phyloP scores from a whole-genome alignment of 1,140 invertebrate genomes.

The Megathymus violae region DNA sequence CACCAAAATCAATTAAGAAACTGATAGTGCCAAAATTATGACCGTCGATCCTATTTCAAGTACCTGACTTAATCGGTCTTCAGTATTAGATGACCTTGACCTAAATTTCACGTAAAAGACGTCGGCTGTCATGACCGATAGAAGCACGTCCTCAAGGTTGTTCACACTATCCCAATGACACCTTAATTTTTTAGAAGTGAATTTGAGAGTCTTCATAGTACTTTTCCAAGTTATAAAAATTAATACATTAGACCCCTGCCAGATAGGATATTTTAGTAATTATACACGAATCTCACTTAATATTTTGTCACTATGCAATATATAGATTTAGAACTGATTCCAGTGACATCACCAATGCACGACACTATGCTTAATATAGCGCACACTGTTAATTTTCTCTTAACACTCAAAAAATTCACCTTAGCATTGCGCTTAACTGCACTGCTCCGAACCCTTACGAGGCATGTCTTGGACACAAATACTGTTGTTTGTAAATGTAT shows the following conservation, averaged over 20 bases:
- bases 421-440: conserved; percentile 72
- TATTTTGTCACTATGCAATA: conserved; percentile 24
- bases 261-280: conserved; percentile 11
- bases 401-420: conserved; percentile 61
- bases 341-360: conserved; percentile 54
- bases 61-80: not conserved
- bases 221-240: conserved; percentile 9
- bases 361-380: conserved; percentile 66
- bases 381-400: conserved; percentile 66
- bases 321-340: conserved; percentile 28
- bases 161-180: conserved; percentile 17
- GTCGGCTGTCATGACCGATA: conserved; percentile 10
- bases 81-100: conserved; percentile 70
- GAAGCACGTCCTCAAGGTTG: conserved; percentile 20
- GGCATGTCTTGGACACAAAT: conserved; percentile 55
- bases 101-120: conserved; percentile 50
- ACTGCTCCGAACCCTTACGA: conserved; percentile 70
- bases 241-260: conserved; percentile 7
- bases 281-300: conserved; percentile 5
- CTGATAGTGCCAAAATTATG: conserved; percentile 27
- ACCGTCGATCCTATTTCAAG: conserved; percentile 7
- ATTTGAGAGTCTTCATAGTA: conserved; percentile 3
- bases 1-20: conserved; percentile 49
- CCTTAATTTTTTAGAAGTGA: conserved; percentile 17
- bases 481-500: conserved; percentile 7